Evolutionary conservation across 2,797 vertebrate genomes (phyloP).

Genomic region (Atherinosoma microstoma): DNA sequence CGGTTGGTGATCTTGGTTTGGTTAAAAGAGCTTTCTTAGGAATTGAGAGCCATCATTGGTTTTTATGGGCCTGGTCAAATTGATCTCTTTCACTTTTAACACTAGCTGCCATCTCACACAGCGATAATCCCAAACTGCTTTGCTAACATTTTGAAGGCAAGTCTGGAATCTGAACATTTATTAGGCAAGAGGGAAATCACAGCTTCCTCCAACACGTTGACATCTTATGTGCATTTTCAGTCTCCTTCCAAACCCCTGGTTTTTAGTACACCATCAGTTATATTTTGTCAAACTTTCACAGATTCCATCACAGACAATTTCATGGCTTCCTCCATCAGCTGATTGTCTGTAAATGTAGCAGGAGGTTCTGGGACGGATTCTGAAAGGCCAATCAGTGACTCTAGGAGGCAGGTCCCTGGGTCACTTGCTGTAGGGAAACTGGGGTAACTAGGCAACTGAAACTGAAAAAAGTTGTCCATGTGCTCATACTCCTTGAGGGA

Average conservation of each 20-base stretch:
- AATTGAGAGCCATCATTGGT: conserved; percentile 77
- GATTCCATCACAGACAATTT: conserved; percentile 92
- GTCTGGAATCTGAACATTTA: conserved; percentile 76
- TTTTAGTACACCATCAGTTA: conserved; percentile 57
- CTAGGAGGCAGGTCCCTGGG: conserved; percentile 89
- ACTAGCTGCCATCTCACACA: conserved; percentile 83
- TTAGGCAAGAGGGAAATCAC: conserved; percentile 79
- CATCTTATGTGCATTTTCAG: conserved; percentile 77
- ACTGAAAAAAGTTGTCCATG: conserved; percentile 90
- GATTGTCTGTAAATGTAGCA: conserved; percentile 91
- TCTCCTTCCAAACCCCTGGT: conserved; percentile 34
- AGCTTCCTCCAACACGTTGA: conserved; percentile 74
- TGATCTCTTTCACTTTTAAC: conserved; percentile 65
- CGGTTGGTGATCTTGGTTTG: conserved; percentile 70
- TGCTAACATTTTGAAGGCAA: conserved; percentile 84
- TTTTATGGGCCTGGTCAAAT: conserved; percentile 62
- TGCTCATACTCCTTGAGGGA: conserved; percentile 92
- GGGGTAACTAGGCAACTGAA: conserved; percentile 89
- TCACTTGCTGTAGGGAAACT: conserved; percentile 86
- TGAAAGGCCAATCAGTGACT: conserved; percentile 92
- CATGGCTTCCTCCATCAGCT: conserved; percentile 93
- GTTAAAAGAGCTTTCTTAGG: conserved; percentile 76
- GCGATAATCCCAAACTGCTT: conserved; percentile 76
- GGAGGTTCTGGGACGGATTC: conserved; percentile 91
- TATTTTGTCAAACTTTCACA: conserved; percentile 86